Percentiles rank a stretch among this genome's conserved stretches.
phyloP scores from a whole-genome alignment of 1,140 invertebrate genomes.

The Drosophila subpulchrella region DNA sequence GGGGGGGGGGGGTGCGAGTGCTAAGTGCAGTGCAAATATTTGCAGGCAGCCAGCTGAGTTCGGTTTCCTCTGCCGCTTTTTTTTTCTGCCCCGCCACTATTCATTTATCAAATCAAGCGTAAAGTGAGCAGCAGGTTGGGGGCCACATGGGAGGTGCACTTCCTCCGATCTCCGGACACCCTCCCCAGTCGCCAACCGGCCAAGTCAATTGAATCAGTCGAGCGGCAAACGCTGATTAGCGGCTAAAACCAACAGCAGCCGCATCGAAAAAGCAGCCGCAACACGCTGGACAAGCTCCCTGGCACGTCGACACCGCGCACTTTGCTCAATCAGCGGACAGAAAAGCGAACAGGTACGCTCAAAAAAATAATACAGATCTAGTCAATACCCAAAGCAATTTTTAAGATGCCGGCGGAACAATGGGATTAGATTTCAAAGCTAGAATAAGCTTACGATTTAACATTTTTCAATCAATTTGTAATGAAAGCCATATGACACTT shows the following conservation, averaged over 20 bases:
- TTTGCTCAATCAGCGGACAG: slow-evolving; percentile 43
- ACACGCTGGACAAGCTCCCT: slow-evolving; percentile 39
- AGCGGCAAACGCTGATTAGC: slow-evolving; percentile 72
- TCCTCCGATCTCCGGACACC: background rate
- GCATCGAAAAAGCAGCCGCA: slow-evolving; percentile 13
- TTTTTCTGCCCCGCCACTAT: slow-evolving; percentile 40
- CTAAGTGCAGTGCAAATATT: slow-evolving; percentile 81
- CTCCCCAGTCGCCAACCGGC: background rate
- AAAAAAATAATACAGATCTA: background rate
- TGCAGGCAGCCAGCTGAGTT: slow-evolving; percentile 58
- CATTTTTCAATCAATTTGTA: no score
- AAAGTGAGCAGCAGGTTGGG: slow-evolving; percentile 41
- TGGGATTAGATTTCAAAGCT: no score
- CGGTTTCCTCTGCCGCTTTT: slow-evolving; percentile 23
- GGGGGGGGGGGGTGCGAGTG: slow-evolving; percentile 23
- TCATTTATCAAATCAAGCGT: slow-evolving; percentile 80
- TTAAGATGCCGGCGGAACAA: no score
- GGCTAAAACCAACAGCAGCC: slow-evolving; percentile 50
- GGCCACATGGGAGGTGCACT: slow-evolving; percentile 34
- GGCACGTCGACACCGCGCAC: slow-evolving; percentile 42
- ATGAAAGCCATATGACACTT: no score
- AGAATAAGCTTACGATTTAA: no score
- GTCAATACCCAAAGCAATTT: background rate
- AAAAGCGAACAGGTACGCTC: background rate
- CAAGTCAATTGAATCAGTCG: slow-evolving; percentile 76